Conservation (phyloP, 2,797 vertebrate species). For the Knipowitschia caucasica region DNA sequence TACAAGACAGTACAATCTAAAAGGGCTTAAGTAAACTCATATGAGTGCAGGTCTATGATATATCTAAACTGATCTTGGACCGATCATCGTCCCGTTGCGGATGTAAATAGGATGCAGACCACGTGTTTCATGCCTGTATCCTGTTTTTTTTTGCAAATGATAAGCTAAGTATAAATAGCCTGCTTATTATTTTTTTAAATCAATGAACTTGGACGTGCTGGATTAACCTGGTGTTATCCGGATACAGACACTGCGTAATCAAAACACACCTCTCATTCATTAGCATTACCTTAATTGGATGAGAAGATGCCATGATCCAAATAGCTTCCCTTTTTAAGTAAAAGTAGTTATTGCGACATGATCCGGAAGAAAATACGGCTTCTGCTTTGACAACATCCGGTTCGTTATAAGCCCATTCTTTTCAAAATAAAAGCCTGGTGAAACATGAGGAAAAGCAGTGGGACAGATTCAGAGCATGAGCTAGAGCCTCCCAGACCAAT, state of each 20-base stretch:
- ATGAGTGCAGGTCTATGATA: no score
- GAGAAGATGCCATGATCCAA: constrained; percentile 51
- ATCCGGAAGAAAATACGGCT: background rate
- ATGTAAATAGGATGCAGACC: no score
- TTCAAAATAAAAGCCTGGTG: constrained; percentile 49
- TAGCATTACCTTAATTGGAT: constrained; percentile 62
- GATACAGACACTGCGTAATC: background rate
- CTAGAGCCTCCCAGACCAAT: background rate
- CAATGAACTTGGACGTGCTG: no score
- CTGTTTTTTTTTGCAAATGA: background rate
- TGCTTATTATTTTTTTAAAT: background rate
- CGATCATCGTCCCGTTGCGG: no score
- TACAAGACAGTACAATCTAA: no score
- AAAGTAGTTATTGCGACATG: constrained; percentile 1
- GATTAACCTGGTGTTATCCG: no score
- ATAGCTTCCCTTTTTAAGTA: background rate
- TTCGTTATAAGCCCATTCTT: constrained; percentile 17
- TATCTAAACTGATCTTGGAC: no score
- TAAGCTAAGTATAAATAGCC: background rate
- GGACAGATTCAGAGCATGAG: no score
- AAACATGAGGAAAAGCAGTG: background rate
- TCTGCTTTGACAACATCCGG: constrained; percentile 6
- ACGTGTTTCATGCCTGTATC: background rate
- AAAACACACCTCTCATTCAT: fast-evolving
- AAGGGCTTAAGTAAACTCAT: no score